phyloP scores from a whole-genome alignment of 2,888 invertebrate genomes.

The Branchipolynoe longqiensis region DNA sequence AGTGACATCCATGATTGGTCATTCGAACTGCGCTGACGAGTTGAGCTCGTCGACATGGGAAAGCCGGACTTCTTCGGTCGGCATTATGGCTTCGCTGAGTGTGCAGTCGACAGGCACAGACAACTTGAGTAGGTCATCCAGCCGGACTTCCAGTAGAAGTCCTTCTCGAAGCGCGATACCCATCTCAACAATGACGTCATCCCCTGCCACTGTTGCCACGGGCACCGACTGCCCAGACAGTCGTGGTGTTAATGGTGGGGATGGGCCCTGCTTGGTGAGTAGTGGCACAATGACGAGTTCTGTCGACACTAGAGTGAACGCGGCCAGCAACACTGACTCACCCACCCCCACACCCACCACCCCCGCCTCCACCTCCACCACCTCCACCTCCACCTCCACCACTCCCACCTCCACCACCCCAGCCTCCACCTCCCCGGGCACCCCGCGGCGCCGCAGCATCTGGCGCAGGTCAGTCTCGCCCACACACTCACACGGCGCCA shows the following conservation, averaged over 20 bases:
- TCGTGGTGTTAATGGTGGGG: too few relatives aligned
- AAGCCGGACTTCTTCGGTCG: neutral
- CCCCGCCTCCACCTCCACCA: too few relatives aligned
- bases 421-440: neutral
- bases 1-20: neutral
- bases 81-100: neutral
- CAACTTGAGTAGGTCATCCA: too few relatives aligned
- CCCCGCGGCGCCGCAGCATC: slow-evolving; percentile 29
- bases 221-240: too few relatives aligned
- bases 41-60: neutral
- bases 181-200: neutral
- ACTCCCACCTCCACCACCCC: neutral
- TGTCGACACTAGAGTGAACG: slow-evolving; percentile 28
- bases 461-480: slow-evolving; percentile 17
- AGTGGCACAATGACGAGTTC: slow-evolving; percentile 34
- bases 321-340: slow-evolving; percentile 17
- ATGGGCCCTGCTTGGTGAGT: neutral
- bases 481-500: neutral
- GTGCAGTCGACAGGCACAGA: slow-evolving; percentile 30
- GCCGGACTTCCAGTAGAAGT: neutral
- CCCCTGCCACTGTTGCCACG: too few relatives aligned
- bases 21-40: neutral
- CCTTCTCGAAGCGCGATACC: neutral
- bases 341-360: neutral
- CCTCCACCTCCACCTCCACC: neutral